Base-by-base conservation (phyloP, 2,888 invertebrate species). In the Ormyrus thymus region DNA sequence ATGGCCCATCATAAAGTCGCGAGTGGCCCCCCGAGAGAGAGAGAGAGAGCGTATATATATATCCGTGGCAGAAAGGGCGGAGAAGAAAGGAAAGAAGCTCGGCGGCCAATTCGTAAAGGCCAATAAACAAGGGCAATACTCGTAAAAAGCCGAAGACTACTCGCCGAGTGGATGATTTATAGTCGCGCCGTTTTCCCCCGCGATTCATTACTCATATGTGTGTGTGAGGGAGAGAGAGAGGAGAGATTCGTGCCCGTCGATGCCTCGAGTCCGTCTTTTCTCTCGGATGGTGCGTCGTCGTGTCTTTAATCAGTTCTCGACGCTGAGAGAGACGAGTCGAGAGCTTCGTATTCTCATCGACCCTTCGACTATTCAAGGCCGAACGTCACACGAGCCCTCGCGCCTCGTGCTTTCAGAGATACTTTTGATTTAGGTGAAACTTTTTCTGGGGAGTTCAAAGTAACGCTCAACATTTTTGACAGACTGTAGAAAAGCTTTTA, bases 121-220 rank as follows among this genome's bases (percentile, higher is more conserved):
- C 79, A 70, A 79, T 79, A 79, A 79, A 78, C 78, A 79, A 79
- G 56, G 62, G 71, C 74, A 79, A 75, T 75, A 75, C 71, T 76
- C 79, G 79, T 76, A 80, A 80, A 80, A 76, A 73, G 62, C 29
- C 64, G 45, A 51, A 29, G 29, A 58, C 55, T 51, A 29, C 62
- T 48, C 64, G 78, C 66, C 71, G 71, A 79, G 79, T 66, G 75
- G 76, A 80, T 80, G 79, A 80, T 80, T 80, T 80, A 80, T 73
- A 64, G 68, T 43, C 64, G 58, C 51, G 68, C 58, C 76, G 73
- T 29, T 76, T 75, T 76, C 79, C 73, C 73, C 50, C 58, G 70
- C 29, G 58, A 70, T 79, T 79, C 79, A 73, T 80, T 76, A 76
- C 73, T 80, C 64, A 65, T 71, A 48, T 48, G 46, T 48, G 45